Conservation (phyloP, 2,888 invertebrate species). For the Aporophyla lueneburgensis region DNA sequence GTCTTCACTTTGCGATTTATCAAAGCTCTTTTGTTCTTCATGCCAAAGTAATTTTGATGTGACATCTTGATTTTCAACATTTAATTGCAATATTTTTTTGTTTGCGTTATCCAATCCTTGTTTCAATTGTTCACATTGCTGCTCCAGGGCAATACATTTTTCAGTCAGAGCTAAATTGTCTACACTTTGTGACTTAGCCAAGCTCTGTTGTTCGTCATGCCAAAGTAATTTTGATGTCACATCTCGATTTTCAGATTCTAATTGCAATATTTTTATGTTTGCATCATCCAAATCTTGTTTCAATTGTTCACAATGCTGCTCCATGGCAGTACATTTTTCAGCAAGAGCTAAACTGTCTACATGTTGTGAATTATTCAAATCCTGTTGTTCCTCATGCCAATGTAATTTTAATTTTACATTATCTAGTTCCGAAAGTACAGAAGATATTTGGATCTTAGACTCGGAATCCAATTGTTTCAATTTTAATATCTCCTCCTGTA, state of each 20-base stretch:
- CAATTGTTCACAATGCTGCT: slow-evolving; percentile 77
- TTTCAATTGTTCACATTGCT: slow-evolving; percentile 77
- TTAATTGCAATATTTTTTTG: slow-evolving; percentile 80
- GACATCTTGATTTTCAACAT: slow-evolving; percentile 56
- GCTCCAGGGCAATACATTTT: slow-evolving; percentile 75
- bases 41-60: slow-evolving; percentile 67
- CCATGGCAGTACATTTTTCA: slow-evolving; percentile 74
- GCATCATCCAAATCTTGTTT: slow-evolving; percentile 80
- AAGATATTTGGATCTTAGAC: slow-evolving; percentile 68
- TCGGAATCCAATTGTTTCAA: slow-evolving; percentile 71
- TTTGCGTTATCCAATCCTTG: slow-evolving; percentile 81
- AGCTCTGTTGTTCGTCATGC: slow-evolving; percentile 69
- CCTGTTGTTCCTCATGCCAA: slow-evolving; percentile 70
- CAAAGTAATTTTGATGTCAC: slow-evolving; percentile 66
- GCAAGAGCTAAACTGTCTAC: slow-evolving; percentile 66
- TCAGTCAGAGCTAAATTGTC: slow-evolving; percentile 70
- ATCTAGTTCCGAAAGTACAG: slow-evolving; percentile 75
- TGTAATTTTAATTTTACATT: slow-evolving; percentile 64
- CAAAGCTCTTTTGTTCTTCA: slow-evolving; percentile 66
- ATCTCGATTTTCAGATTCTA: slow-evolving; percentile 65
- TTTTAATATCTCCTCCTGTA: slow-evolving; percentile 71
- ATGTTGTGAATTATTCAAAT: slow-evolving; percentile 55
- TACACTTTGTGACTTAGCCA: slow-evolving; percentile 55
- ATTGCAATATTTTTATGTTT: slow-evolving; percentile 80
- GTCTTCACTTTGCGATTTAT: slow-evolving; percentile 62